A percentile compares a stretch with the other conserved stretches of the same genome.
phyloP scores from a whole-genome alignment of 2,113 vertebrate genomes.

The Mus musculus region GRCm39 chr12:5527501-5528000 shows the following conservation, averaged over 20 bases:
- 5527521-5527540: neutral
- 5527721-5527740: neutral
- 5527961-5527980: neutral
- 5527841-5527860: neutral
- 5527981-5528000: neutral
- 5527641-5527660: neutral
- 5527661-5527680: neutral
- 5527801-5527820: neutral
- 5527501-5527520: neutral
- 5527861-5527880: neutral
- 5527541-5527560: neutral
- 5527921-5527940: neutral
- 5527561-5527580: neutral
- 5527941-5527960: neutral
- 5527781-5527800: neutral
- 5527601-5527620: neutral
- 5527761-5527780: neutral
- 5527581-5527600: neutral
- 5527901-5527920: neutral
- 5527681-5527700: neutral
- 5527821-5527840: neutral
- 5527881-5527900: neutral
- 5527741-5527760: neutral
- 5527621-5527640: neutral
- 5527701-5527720: neutral